phyloP scores from a whole-genome alignment of 1,140 invertebrate species.

The Drosophila parvula region DNA sequence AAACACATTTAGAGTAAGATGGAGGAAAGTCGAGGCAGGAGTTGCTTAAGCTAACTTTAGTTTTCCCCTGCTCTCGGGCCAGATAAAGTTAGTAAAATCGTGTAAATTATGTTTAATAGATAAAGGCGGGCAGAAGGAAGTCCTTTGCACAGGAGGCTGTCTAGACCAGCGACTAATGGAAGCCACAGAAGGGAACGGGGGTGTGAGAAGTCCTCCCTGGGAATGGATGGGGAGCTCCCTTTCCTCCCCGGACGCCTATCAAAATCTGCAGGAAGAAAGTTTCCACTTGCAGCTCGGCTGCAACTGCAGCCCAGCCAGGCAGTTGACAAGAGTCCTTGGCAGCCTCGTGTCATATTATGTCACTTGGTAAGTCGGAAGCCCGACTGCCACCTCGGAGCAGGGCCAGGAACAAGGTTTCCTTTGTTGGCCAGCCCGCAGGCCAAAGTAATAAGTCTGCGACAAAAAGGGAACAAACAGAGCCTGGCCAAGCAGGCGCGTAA shows the following conservation, averaged over 20 bases:
- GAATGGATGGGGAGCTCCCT: background rate
- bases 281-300: conserved; percentile 14
- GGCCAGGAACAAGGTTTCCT: conserved; percentile 26
- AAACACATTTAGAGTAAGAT: conserved; percentile 19
- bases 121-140: conserved; percentile 47
- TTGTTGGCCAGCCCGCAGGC: conserved; percentile 57
- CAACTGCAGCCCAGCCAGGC: conserved; percentile 23
- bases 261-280: conserved; percentile 28
- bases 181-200: conserved; percentile 13
- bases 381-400: conserved; percentile 12
- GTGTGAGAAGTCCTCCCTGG: background rate
- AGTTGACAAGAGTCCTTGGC: conserved; percentile 38
- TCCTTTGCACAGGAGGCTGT: conserved; percentile 44
- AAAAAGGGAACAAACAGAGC: conserved; percentile 36
- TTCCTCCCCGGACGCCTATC: background rate
- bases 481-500: conserved; percentile 52
- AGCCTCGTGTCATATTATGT: conserved; percentile 50
- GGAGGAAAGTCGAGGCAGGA: conserved; percentile 2
- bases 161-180: conserved; percentile 59
- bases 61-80: conserved; percentile 8
- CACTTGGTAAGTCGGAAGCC: conserved; percentile 24
- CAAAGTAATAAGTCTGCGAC: conserved; percentile 61
- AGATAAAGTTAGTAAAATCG: conserved; percentile 75
- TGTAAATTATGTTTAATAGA: conserved; percentile 82
- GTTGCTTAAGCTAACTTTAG: conserved; percentile 48